These are phyloP conservation scores for Pelvicachromis taeniatus DNA, from an alignment of 2,113 vertebrate species.

Conservation along the genomic window DNA sequence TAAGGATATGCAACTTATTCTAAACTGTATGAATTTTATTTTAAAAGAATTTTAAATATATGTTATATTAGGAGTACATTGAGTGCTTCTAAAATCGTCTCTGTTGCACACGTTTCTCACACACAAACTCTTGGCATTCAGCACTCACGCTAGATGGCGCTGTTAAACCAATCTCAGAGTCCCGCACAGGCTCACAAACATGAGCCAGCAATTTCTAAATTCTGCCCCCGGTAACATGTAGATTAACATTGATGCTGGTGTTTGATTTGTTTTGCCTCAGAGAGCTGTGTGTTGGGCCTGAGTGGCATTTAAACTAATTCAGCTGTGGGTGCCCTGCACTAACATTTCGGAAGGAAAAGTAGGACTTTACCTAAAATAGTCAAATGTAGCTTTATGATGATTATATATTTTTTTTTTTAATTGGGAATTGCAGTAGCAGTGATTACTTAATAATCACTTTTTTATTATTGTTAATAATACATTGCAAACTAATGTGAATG, in stretches of 20 bases:
- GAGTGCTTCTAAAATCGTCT: background rate
- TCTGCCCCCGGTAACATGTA: background rate
- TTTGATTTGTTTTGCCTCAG: background rate
- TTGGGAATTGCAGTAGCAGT: background rate
- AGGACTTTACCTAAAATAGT: background rate
- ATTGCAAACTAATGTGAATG: background rate
- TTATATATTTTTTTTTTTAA: rapidly evolving
- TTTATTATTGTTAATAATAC: background rate
- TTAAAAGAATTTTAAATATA: background rate
- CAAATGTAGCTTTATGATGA: background rate
- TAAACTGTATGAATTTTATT: background rate
- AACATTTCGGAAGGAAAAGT: background rate
- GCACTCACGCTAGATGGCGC: conserved; percentile 47
- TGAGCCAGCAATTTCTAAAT: background rate
- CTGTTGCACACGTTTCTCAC: background rate
- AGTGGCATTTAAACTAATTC: background rate
- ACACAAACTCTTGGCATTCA: background rate
- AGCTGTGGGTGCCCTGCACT: background rate
- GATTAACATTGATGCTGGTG: background rate
- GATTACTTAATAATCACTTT: background rate
- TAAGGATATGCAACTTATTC: background rate
- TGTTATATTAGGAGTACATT: background rate
- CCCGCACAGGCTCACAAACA: background rate
- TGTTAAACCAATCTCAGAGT: background rate
- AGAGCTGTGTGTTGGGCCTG: background rate